Conservation (phyloP, 2,113 vertebrate species). For the Nansenia antarctica region DNA sequence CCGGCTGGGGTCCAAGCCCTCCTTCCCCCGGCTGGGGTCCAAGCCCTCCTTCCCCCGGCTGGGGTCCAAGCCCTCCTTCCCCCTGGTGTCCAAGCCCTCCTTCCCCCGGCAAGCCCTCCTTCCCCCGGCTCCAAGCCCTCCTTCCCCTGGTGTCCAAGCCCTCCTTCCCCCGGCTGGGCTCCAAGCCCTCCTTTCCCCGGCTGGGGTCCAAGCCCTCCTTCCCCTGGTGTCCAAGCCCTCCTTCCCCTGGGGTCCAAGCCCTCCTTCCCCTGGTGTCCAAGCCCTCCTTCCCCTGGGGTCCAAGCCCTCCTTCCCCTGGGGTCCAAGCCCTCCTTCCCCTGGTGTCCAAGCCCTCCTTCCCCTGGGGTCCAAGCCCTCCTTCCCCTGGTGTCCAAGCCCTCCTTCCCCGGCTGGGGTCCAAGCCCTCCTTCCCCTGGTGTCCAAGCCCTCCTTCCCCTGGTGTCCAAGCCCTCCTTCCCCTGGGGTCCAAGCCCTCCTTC, state of each 20-base stretch:
- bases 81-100: too few relatives aligned
- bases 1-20: conserved; percentile 37
- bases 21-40: conserved; percentile 56
- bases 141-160: conserved; percentile 51
- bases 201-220: conserved; percentile 52
- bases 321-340: conserved; percentile 54
- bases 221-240: too few relatives aligned
- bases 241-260: too few relatives aligned
- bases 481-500: conserved; percentile 50
- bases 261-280: conserved; percentile 53
- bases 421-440: conserved; percentile 44
- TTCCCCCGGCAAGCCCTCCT: conserved; percentile 46
- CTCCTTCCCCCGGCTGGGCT: conserved; percentile 41
- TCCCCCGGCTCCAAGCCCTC: conserved; percentile 38
- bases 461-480: conserved; percentile 33
- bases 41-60: conserved; percentile 47
- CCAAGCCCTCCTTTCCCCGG: too few relatives aligned
- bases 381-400: conserved; percentile 38
- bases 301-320: conserved; percentile 28
- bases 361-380: conserved; percentile 51
- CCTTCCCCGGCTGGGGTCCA: conserved; percentile 57
- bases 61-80: too few relatives aligned
- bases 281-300: conserved; percentile 39
- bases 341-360: conserved; percentile 38
- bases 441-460: too few relatives aligned